phyloP scores from a whole-genome alignment of 2,888 invertebrate species.

The Limulus polyphemus region DNA sequence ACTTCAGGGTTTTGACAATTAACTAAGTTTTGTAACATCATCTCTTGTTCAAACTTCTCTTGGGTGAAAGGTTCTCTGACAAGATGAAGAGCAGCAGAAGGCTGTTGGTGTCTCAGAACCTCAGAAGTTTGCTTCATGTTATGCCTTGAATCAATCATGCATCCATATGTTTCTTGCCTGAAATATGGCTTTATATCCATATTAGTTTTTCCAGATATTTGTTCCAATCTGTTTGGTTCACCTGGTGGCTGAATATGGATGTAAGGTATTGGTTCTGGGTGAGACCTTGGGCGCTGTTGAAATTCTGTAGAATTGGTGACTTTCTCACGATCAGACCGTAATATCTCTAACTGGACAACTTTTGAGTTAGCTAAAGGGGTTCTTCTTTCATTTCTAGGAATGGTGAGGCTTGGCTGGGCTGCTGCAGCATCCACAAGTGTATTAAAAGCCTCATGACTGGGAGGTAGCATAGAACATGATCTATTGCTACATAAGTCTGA shows the following conservation, averaged over 20 bases:
- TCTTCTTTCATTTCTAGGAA: slow-evolving; percentile 21
- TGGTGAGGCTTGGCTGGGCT: slow-evolving; percentile 56
- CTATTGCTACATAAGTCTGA: slow-evolving; percentile 4
- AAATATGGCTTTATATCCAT: background rate
- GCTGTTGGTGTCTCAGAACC: slow-evolving; percentile 1
- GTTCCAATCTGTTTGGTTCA: background rate
- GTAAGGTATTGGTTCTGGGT: slow-evolving; percentile 4
- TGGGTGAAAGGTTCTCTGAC: slow-evolving; percentile 26
- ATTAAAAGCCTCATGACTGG: slow-evolving; percentile 66
- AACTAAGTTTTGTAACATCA: slow-evolving; percentile 7
- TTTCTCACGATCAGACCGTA: slow-evolving; percentile 12
- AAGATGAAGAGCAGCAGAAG: background rate
- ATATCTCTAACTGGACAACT: background rate
- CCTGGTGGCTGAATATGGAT: background rate
- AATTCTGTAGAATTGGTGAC: slow-evolving; percentile 26
- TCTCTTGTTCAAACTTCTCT: slow-evolving; percentile 28
- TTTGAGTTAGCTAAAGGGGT: slow-evolving; percentile 10
- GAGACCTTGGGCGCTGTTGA: slow-evolving; percentile 20
- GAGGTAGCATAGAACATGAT: slow-evolving; percentile 7
- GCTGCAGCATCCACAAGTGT: slow-evolving; percentile 84
- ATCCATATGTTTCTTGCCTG: too few relatives aligned
- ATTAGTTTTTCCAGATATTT: background rate
- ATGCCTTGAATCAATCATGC: too few relatives aligned
- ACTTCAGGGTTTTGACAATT: slow-evolving; percentile 5
- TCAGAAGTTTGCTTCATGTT: background rate